Base-by-base conservation (phyloP, 2,113 vertebrate genomes). In the Odocoileus hemionus region DNA sequence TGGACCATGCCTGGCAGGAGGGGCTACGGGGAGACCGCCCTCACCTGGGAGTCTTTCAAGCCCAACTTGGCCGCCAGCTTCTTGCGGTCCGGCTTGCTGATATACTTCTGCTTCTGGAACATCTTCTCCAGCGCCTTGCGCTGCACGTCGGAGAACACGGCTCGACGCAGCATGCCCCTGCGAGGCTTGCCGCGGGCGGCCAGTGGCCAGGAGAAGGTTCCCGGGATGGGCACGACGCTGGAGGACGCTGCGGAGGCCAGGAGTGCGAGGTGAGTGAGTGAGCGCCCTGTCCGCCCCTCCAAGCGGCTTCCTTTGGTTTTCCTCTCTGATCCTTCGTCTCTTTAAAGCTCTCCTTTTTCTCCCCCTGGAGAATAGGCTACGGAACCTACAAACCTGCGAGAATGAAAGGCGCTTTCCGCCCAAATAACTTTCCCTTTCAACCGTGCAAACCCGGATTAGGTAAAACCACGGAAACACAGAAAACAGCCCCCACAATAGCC, bases 41-140 rank as follows among this genome's bases (percentile, higher is more conserved):
- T 90, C 91, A 99, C 99, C 99, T 99, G 99, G 0, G 99, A 99
- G 98, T 99, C 99, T 98, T 99, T 99, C 30, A 99, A 99, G 50
- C 99, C 99, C 94, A 99, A 98, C 97, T 99, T 99, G 86, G 99
- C 98, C 0, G 99, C 99, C 86, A 99, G 96, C 96, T 99, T 99
- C 98, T 99, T 99, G 95, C 99, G 98, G 86, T 99, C 99, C 0
- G 99, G 99, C 98, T 99, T 99, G 99, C 99, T 99, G 99, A 99
- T 99, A 98, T 99, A 99, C 96, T 99, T 99, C 98, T 99, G 99
- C 96, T 99, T 99, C 98, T 99, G 99, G 98, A 99, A 99, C 98
- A 99, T 99, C 98, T 99, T 99, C 98, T 99, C 99, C 95, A 99
- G 98, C 0, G 99, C 99, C 97, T 99, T 99, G 91, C 99, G 99